Conservation (phyloP, 2,797 vertebrate genomes). For the Sebastes matsubarae region DNA sequence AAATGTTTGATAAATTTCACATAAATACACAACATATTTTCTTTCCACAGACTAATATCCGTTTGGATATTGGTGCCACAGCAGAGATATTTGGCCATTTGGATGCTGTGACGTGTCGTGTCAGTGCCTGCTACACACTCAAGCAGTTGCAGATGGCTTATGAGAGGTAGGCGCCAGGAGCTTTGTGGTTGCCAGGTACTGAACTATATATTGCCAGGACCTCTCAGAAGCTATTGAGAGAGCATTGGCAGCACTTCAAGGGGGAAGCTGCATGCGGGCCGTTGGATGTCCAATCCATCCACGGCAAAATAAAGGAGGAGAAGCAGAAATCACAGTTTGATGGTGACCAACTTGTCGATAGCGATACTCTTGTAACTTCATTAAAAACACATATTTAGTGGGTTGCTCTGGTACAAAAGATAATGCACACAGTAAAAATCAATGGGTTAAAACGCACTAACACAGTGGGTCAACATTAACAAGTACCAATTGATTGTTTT, state of each 20-base stretch:
- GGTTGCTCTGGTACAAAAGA: neutral
- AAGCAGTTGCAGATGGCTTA: slow-evolving; percentile 75
- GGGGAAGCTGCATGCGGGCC: slow-evolving; percentile 36
- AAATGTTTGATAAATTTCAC: neutral
- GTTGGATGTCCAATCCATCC: slow-evolving; percentile 47
- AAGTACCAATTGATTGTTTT: neutral
- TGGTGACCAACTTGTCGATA: slow-evolving; percentile 18
- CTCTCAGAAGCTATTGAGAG: slow-evolving; percentile 68
- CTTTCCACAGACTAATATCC: neutral
- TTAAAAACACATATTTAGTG: slow-evolving; percentile 14
- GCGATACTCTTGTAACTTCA: neutral
- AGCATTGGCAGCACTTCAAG: slow-evolving; percentile 63
- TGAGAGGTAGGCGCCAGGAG: slow-evolving; percentile 57
- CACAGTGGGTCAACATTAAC: neutral
- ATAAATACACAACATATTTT: neutral
- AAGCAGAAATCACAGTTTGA: slow-evolving; percentile 40
- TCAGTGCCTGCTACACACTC: slow-evolving; percentile 49
- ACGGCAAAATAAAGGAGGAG: slow-evolving; percentile 36
- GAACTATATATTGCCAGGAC: slow-evolving; percentile 62
- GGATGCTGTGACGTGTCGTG: slow-evolving; percentile 46
- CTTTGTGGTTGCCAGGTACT: slow-evolving; percentile 71
- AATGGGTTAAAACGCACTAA: neutral
- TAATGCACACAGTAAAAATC: neutral
- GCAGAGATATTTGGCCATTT: slow-evolving; percentile 23
- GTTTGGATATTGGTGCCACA: slow-evolving; percentile 10